Conservation (phyloP, 1,140 invertebrate genomes). For the Procambarus virginalis region DNA sequence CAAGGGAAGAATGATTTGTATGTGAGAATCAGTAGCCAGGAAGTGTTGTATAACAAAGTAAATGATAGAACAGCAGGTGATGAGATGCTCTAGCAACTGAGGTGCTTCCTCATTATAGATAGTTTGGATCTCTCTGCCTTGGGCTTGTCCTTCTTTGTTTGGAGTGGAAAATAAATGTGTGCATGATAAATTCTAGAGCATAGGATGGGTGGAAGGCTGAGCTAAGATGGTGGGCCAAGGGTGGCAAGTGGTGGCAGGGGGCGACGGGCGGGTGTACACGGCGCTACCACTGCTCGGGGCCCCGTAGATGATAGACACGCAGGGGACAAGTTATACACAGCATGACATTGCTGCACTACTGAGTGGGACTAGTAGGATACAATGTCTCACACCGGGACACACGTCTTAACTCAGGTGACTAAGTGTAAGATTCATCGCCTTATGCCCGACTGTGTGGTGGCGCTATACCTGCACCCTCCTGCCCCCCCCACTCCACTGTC, state of each 20-base stretch:
- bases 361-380: slow-evolving; percentile 52
- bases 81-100: slow-evolving; percentile 16
- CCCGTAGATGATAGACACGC: slow-evolving; percentile 50
- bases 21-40: slow-evolving; percentile 12
- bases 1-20: background rate
- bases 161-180: background rate
- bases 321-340: slow-evolving; percentile 46
- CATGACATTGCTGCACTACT: slow-evolving; percentile 32
- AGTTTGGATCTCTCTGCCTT: slow-evolving; percentile 7
- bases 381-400: slow-evolving; percentile 53
- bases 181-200: background rate
- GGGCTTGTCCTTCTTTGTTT: background rate
- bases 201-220: slow-evolving; percentile 12
- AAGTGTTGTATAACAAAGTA: background rate
- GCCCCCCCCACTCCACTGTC: background rate
- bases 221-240: slow-evolving; percentile 4
- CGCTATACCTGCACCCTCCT: slow-evolving; percentile 31
- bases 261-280: slow-evolving; percentile 16
- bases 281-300: slow-evolving; percentile 31
- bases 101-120: background rate
- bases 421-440: slow-evolving; percentile 66
- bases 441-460: slow-evolving; percentile 62
- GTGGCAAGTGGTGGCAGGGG: slow-evolving; percentile 16
- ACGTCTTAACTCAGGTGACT: slow-evolving; percentile 62
- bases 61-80: background rate